A percentile compares a stretch with the other conserved stretches of the same genome.
phyloP scores from a whole-genome alignment of 2,113 vertebrate species.

The Nansenia antarctica region DNA sequence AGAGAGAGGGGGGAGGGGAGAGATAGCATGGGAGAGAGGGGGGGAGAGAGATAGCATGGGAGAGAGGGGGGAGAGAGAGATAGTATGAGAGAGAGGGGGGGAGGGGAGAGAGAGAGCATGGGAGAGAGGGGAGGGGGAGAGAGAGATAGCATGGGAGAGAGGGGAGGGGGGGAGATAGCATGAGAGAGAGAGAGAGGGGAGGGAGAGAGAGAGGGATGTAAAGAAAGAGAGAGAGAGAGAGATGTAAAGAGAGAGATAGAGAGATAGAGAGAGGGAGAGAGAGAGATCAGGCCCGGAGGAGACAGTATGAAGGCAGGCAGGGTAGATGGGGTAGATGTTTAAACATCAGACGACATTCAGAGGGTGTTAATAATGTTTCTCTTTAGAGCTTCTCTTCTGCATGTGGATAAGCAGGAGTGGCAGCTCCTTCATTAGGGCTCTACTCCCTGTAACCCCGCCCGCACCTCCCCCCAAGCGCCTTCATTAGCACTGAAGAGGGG shows the following conservation, averaged over 20 bases:
- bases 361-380: conserved; percentile 51
- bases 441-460: background rate
- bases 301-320: background rate
- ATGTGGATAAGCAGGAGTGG: conserved; percentile 45
- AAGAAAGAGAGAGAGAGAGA: conserved; percentile 1
- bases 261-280: conserved; percentile 1
- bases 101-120: background rate
- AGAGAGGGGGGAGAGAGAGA: background rate
- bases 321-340: conserved; percentile 19
- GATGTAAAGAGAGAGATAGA: conserved; percentile 10
- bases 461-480: conserved; percentile 12
- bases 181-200: background rate
- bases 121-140: background rate
- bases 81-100: background rate
- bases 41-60: too few relatives aligned
- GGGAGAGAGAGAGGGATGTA: background rate
- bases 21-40: background rate
- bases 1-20: conserved; percentile 1
- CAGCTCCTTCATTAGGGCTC: too few relatives aligned
- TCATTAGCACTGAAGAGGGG: conserved; percentile 49
- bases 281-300: background rate
- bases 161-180: background rate
- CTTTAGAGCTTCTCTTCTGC: conserved; percentile 51
- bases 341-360: conserved; percentile 50
- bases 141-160: background rate